A percentile compares a stretch with the other conserved stretches of the same genome.
phyloP scores from a whole-genome alignment of 2,888 invertebrate species.

The Acanthosepion pharaonis region DNA sequence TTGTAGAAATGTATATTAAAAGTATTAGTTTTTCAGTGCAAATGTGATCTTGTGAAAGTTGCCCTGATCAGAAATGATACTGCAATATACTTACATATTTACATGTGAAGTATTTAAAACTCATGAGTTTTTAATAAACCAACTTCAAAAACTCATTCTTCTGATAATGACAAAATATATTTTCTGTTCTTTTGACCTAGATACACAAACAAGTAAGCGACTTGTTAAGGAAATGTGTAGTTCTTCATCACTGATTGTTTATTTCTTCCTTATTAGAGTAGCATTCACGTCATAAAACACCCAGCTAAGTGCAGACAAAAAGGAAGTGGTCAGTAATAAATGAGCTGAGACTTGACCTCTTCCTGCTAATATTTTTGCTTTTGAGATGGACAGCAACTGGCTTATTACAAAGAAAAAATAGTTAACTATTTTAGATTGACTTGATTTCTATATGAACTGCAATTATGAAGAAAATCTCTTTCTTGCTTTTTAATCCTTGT shows the following conservation, averaged over 20 bases:
- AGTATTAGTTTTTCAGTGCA: too few species aligned
- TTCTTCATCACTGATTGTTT: background rate
- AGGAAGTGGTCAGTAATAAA: background rate
- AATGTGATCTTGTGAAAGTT: too few species aligned
- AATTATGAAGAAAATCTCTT: background rate
- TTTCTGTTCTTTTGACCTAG: background rate
- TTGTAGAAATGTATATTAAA: too few species aligned
- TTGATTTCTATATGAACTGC: background rate
- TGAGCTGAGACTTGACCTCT: conserved; percentile 4
- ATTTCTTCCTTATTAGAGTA: background rate
- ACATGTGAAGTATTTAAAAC: too few species aligned
- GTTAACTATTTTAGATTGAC: background rate
- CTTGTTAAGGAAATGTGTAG: background rate
- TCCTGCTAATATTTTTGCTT: background rate
- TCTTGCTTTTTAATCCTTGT: background rate
- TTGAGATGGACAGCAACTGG: background rate
- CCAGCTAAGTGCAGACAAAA: background rate
- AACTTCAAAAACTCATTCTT: background rate
- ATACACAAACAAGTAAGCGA: background rate
- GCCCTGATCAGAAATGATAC: too few species aligned
- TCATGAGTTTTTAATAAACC: too few species aligned
- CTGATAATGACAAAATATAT: background rate
- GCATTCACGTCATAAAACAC: background rate
- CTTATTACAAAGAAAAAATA: background rate
- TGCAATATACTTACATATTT: too few species aligned